Conservation (phyloP, 2,797 vertebrate genomes). For the Gephyroberyx darwinii region DNA sequence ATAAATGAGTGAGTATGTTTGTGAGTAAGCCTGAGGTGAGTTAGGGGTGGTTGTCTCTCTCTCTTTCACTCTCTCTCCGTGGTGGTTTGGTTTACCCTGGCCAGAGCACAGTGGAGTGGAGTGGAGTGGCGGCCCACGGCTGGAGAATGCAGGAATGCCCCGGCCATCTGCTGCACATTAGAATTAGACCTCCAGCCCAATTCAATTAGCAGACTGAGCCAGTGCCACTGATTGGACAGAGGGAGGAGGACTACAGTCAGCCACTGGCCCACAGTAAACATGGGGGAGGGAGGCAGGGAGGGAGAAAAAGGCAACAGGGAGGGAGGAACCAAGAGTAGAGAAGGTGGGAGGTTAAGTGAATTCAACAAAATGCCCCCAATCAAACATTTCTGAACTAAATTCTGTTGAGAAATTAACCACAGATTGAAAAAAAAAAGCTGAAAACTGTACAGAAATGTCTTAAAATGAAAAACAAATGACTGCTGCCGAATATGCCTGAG, state of each 20-base stretch:
- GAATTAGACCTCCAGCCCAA: conserved; percentile 82
- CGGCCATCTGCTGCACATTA: conserved; percentile 85
- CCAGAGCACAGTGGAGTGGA: conserved; percentile 54
- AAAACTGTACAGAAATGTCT: conserved; percentile 5
- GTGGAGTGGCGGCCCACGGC: conserved; percentile 56
- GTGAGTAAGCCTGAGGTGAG: conserved; percentile 54
- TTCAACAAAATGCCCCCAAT: conserved; percentile 14
- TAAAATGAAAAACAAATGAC: conserved; percentile 2
- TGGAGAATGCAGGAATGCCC: conserved; percentile 72
- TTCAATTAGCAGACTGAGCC: conserved; percentile 81
- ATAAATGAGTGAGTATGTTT: conserved; percentile 20
- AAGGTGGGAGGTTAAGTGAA: background rate
- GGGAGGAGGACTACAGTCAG: conserved; percentile 47
- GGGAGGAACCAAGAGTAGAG: background rate
- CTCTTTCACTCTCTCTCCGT: conserved; percentile 21
- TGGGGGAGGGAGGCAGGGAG: background rate
- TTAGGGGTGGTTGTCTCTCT: conserved; percentile 22
- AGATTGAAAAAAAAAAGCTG: conserved; percentile 15
- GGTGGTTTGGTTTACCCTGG: conserved; percentile 61
- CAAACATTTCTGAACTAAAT: conserved; percentile 17
- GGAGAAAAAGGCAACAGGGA: conserved; percentile 3
- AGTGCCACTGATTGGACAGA: conserved; percentile 76
- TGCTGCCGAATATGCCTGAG: conserved; percentile 18
- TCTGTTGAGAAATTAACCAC: conserved; percentile 22
- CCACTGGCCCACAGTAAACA: conserved; percentile 50